Base-by-base conservation (phyloP, 2,888 invertebrate species). In the Hartigia nigra region DNA sequence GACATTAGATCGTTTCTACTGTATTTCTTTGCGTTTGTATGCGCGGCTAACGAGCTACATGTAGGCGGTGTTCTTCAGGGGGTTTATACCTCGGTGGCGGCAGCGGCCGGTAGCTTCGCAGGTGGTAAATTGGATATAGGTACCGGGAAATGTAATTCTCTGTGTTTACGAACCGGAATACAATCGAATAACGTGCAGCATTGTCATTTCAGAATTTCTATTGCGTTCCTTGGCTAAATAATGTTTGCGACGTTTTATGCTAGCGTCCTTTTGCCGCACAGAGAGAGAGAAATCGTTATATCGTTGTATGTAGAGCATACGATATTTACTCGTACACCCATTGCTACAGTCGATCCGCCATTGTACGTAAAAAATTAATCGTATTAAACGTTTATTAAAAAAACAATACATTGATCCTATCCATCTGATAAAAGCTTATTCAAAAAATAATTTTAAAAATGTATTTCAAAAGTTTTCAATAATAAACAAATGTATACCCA, bases 41-140 rank as follows among this genome's bases (percentile, higher is more conserved):
- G 81, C 81, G 79, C 83, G 82, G 83, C 87, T 86, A 87, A 87
- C 84, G 82, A 86, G 85, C 82, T 80, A 79, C 83, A 81, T 81
- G 81, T 81, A 86, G 79, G 78, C 81, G 77, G 80, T 81, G 34
- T 81, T 84, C 81, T 80, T 79, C 69, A 77, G 79, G 78, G 80
- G 81, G 83, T 74, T 23, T 77, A 81, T 78, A 72, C 78, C 74
- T 77, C 36, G 36, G 32, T 55, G 39, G 55, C 76, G 76, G 74
- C 77, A 78, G 75, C 70, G 39, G 70, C 34, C 76, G 79, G 32
- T 72, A 5, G 34, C 72, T 72, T 72, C 34, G 76, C 36, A 35
- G 76, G 55, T 70, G 77, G 76, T 77, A 77, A 72, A 72, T 31
- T 72, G 72, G 32, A 72, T 31, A 12, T 34, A 72, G 72, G 31